phyloP scores from a whole-genome alignment of 2,113 vertebrate genomes.

The Paratilapia polleni region DNA sequence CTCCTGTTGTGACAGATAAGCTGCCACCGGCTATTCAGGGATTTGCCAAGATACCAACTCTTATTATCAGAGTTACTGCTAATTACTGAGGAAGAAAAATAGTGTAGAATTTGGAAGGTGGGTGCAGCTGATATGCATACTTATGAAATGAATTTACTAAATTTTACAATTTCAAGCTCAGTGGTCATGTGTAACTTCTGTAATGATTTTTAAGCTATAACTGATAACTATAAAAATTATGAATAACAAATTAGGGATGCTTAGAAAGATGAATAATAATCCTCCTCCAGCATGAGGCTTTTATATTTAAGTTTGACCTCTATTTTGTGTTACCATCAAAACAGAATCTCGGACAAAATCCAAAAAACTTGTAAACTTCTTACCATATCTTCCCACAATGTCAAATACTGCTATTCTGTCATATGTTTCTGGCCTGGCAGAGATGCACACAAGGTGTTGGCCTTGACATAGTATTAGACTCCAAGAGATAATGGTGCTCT shows the following conservation, averaged over 20 bases:
- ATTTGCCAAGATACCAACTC: constrained; percentile 40
- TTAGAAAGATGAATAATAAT: not conserved
- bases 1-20: constrained; percentile 45
- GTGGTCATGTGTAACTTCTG: constrained; percentile 31
- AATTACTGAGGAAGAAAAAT: constrained; percentile 23
- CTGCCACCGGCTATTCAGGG: constrained; percentile 32
- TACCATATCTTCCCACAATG: not conserved
- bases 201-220: not conserved
- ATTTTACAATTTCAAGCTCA: not conserved
- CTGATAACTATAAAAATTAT: not conserved
- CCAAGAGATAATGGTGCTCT: constrained; percentile 5
- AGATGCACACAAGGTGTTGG: not conserved
- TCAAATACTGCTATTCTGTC: not conserved
- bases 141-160: not conserved
- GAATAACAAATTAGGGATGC: not conserved
- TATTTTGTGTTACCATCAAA: not conserved
- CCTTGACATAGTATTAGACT: not conserved
- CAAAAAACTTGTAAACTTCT: not conserved
- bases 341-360: not conserved
- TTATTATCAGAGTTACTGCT: constrained; percentile 30
- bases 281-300: not conserved
- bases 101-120: constrained; percentile 21
- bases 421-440: not conserved
- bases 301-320: not conserved
- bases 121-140: constrained; percentile 6